Base-by-base conservation (phyloP, 2,888 invertebrate genomes). In the Syrphus vitripennis region DNA sequence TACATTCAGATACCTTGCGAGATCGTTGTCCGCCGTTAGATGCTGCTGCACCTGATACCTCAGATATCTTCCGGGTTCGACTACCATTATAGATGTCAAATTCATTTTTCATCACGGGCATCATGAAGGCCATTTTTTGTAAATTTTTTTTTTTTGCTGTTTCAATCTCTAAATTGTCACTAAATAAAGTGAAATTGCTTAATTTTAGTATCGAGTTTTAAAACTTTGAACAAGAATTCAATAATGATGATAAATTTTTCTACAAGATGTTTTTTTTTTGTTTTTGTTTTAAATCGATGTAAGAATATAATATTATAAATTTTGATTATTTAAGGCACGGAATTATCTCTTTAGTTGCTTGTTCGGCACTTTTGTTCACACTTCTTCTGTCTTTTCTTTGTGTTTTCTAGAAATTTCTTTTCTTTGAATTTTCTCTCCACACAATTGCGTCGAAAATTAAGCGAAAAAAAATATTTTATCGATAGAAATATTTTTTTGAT, bases 41-140 rank as follows among this genome's bases (percentile, higher is more conserved):
- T n/a, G 34, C 72, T 24, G 83, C 78, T 3, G 87, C 82, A 19
- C 90, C 89, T 88, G 71, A 89, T 92, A 76, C 89, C 93, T 97
- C 97, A 9, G 97, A 97, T 53, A 95, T 94, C 88, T 96, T 94
- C 89, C 97, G 94, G 75, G 95, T 94, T 65, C 97, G 95, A 92
- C 90, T 89, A 88, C 96, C 95, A 93, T 97, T 97, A 94, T 97
- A 97, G 91, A 97, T 97, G 92, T 97, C 97, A 95, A 96, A 97
- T 93, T 97, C 97, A 94, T 97, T 97, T 94, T 97, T 97, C 93
- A 97, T 95, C 88, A 97, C 97, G 80, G 97, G 97, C 97, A 97
- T 97, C 97, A 97, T 97, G 93, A 97, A 97, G 94, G 97, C 97
- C 97, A 97, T 97, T 87, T 88, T 50, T 29, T 19, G 10, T 26